These are phyloP conservation scores for Pleuronectes platessa DNA, from an alignment of 2,113 vertebrate species.

Conservation along the genomic window DNA sequence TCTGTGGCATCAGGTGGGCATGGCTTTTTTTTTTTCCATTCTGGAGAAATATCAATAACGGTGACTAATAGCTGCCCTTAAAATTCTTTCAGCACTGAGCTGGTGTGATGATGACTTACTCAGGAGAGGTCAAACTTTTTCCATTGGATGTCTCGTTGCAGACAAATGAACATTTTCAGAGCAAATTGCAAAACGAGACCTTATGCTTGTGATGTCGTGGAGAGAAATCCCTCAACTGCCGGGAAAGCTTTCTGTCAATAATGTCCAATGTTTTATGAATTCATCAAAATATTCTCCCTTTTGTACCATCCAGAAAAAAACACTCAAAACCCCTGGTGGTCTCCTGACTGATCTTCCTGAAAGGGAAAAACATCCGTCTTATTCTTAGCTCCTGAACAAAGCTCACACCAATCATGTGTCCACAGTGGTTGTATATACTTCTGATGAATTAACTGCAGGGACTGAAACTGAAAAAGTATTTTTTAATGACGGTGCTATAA, in stretches of 20 bases:
- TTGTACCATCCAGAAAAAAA: neutral
- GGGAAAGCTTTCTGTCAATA: neutral
- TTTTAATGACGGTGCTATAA: constrained; percentile 16
- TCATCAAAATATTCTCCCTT: neutral
- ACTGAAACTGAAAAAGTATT: neutral
- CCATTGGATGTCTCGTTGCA: constrained; percentile 18
- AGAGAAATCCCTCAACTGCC: neutral
- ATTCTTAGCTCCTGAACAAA: neutral
- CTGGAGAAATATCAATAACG: constrained; percentile 47
- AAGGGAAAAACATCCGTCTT: neutral
- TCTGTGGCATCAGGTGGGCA: constrained; percentile 32
- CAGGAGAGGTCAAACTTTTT: constrained; percentile 33
- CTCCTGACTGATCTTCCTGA: neutral
- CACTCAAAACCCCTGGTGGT: neutral
- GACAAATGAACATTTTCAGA: constrained; percentile 33
- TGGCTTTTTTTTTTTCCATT: constrained; percentile 1
- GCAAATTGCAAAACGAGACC: neutral
- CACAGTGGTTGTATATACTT: neutral
- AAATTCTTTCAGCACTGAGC: constrained; percentile 20
- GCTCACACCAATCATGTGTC: neutral
- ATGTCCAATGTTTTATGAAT: neutral
- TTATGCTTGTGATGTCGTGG: neutral
- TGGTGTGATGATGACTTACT: constrained; percentile 45
- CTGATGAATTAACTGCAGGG: neutral
- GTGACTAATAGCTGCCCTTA: constrained; percentile 55